Evolutionary conservation across 2,888 invertebrate genomes (phyloP).

Genomic region (Synanthedon andrenaeformis): DNA sequence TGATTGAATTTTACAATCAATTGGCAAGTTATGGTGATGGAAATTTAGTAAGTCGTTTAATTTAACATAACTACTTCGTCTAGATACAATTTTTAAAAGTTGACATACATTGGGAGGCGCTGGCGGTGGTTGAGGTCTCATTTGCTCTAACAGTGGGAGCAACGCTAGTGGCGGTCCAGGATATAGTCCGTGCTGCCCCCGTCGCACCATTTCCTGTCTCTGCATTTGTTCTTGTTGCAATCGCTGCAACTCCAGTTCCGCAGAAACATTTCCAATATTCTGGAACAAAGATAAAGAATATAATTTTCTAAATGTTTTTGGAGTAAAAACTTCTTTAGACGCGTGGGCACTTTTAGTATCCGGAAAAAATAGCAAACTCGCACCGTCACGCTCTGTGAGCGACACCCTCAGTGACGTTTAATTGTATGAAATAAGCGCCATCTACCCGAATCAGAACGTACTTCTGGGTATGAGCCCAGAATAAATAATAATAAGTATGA

Average conservation of each 20-base stretch:
- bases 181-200: slow-evolving; percentile 55
- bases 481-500: too few relatives aligned
- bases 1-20: too few relatives aligned
- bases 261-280: slow-evolving; percentile 58
- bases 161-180: slow-evolving; percentile 76
- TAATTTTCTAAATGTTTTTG: neutral
- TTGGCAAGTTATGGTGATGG: too few relatives aligned
- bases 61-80: too few relatives aligned
- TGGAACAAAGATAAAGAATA: slow-evolving; percentile 23
- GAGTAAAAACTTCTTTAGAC: neutral
- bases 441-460: too few relatives aligned
- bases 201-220: slow-evolving; percentile 67
- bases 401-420: too few relatives aligned
- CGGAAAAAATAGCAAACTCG: too few relatives aligned
- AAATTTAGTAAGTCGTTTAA: too few relatives aligned
- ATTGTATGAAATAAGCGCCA: neutral
- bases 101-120: slow-evolving; percentile 46
- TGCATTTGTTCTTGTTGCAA: slow-evolving; percentile 75
- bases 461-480: too few relatives aligned
- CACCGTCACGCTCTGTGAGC: too few relatives aligned
- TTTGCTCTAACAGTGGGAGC: slow-evolving; percentile 78
- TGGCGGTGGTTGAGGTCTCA: slow-evolving; percentile 57
- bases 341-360: too few relatives aligned
- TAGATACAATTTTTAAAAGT: too few relatives aligned
- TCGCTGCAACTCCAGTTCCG: slow-evolving; percentile 77